A percentile compares a stretch with the other conserved stretches of the same genome.
These are phyloP conservation scores for Pemphredon lugubris DNA, from an alignment of 2,888 invertebrate genomes.

Conservation along the genomic window DNA sequence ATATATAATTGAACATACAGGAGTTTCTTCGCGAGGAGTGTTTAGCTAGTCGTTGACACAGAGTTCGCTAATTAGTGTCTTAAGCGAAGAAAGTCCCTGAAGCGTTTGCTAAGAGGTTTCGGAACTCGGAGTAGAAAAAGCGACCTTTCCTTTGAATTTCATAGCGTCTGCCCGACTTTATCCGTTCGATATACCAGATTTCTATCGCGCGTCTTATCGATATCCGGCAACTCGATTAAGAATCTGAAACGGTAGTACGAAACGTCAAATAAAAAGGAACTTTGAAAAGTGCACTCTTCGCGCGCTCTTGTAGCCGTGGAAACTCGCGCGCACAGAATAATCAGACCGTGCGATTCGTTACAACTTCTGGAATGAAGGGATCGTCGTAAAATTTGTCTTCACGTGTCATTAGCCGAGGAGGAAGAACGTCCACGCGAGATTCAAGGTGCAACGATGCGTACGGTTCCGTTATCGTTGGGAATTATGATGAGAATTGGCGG, in stretches of 20 bases:
- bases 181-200: not conserved
- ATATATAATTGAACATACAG: conserved; percentile 10
- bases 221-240: not conserved
- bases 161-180: not conserved
- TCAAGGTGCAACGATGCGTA: not conserved
- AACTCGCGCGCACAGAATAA: conserved; percentile 9
- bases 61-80: conserved; percentile 15
- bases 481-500: conserved; percentile 11
- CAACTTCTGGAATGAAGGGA: conserved; percentile 20
- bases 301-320: no score
- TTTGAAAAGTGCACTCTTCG: no score
- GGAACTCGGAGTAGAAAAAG: no score
- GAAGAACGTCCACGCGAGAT: not conserved
- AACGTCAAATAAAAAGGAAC: not conserved
- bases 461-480: conserved; percentile 13
- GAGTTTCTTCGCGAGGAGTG: conserved; percentile 10
- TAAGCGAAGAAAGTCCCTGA: conserved; percentile 33
- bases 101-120: no score
- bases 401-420: conserved; percentile 47
- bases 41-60: conserved; percentile 29
- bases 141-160: no score
- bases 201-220: conserved; percentile 1
- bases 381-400: conserved; percentile 41
- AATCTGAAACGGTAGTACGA: not conserved
- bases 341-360: conserved; percentile 38